These are phyloP conservation scores for Neolamprologus falcicula DNA, from an alignment of 2,113 vertebrate genomes.

Conservation along the genomic window DNA sequence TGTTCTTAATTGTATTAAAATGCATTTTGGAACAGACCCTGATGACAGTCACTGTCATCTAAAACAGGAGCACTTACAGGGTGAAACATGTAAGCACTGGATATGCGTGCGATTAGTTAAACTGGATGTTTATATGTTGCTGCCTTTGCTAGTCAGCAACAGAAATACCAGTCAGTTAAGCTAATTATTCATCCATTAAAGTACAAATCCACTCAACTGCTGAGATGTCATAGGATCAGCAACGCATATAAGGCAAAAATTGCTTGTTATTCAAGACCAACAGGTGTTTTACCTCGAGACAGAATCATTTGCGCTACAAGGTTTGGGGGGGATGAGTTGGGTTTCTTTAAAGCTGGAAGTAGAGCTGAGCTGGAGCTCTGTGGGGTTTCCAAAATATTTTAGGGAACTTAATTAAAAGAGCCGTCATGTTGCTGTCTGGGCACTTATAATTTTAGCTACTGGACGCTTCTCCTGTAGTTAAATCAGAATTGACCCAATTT, in stretches of 20 bases:
- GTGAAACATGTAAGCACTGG: neutral
- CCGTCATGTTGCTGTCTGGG: too few relatives aligned
- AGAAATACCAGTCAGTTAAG: neutral
- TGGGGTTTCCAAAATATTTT: neutral
- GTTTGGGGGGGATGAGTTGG: neutral
- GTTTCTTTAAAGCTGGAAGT: neutral
- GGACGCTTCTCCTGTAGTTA: neutral
- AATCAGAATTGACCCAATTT: neutral
- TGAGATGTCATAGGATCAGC: neutral
- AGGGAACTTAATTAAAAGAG: neutral
- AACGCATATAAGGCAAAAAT: neutral
- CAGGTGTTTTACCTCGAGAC: neutral
- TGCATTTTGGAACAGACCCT: neutral
- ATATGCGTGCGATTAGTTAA: neutral
- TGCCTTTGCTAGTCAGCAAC: neutral
- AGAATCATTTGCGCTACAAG: neutral
- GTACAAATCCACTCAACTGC: neutral
- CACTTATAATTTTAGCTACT: neutral
- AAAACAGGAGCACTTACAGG: neutral
- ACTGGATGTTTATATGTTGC: neutral
- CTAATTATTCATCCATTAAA: neutral
- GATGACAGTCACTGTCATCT: neutral
- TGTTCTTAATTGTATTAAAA: neutral
- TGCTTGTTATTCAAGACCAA: neutral
- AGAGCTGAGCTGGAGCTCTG: neutral